Conservation (phyloP, 2,113 vertebrate species). For the Thalassarche chlororhynchos region DNA sequence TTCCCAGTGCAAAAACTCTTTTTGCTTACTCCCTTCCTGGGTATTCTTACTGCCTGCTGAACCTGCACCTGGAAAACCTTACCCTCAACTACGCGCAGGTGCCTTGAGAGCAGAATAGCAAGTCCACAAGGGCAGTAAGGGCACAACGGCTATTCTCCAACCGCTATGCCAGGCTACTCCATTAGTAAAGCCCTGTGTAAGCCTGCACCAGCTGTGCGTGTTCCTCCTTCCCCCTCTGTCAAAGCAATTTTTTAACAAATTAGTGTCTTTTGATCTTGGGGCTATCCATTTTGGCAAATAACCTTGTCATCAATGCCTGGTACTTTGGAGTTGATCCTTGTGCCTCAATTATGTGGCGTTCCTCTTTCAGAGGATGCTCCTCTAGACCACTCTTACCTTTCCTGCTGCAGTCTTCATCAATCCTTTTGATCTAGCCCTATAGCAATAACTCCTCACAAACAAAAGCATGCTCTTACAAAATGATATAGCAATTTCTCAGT, state of each 20-base stretch:
- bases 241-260: neutral
- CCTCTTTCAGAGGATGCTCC: neutral
- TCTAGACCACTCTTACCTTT: neutral
- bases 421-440: neutral
- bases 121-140: neutral
- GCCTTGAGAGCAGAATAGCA: neutral
- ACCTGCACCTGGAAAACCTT: neutral
- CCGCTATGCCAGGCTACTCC: neutral
- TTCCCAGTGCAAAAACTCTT: neutral
- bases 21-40: neutral
- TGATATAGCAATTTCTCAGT: neutral
- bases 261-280: neutral
- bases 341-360: neutral
- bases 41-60: neutral
- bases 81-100: accelerated
- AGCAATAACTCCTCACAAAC: neutral
- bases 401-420: neutral
- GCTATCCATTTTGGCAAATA: neutral
- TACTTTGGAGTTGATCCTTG: neutral
- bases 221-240: neutral
- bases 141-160: neutral
- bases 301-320: neutral
- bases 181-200: neutral
- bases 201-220: neutral
- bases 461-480: neutral